phyloP scores from a whole-genome alignment of 2,113 vertebrate species.

The Trematomus loennbergii region DNA sequence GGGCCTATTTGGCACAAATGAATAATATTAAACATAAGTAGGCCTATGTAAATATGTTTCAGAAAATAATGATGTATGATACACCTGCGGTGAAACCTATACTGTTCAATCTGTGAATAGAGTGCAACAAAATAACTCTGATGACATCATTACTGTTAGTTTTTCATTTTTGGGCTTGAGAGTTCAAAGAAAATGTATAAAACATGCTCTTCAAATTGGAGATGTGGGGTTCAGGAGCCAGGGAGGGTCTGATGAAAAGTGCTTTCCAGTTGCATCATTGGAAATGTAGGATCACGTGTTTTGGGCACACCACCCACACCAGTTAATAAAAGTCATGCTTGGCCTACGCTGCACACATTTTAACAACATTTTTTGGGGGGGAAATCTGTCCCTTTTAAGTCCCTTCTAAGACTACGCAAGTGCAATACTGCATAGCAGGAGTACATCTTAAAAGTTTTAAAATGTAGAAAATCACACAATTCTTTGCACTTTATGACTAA shows the following conservation, averaged over 20 bases:
- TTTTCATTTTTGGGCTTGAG: not conserved
- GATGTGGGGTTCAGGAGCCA: not conserved
- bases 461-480: not conserved
- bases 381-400: not conserved
- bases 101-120: no score
- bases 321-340: not conserved
- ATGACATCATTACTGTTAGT: not conserved
- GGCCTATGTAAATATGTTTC: no score
- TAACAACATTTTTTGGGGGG: no score
- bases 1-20: not conserved
- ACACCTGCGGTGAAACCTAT: no score
- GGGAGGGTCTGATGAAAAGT: not conserved
- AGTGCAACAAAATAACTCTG: not conserved
- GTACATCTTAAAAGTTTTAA: conserved; percentile 2
- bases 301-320: not conserved
- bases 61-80: no score
- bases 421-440: not conserved
- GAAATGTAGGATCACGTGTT: not conserved
- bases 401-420: not conserved
- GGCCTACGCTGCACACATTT: no score
- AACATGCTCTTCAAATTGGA: not conserved
- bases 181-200: not conserved
- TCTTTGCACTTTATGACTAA: no score
- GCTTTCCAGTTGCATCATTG: not conserved
- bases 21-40: no score